Base-by-base conservation (phyloP, 2,797 vertebrate genomes). In the Dermochelys coriacea region DNA sequence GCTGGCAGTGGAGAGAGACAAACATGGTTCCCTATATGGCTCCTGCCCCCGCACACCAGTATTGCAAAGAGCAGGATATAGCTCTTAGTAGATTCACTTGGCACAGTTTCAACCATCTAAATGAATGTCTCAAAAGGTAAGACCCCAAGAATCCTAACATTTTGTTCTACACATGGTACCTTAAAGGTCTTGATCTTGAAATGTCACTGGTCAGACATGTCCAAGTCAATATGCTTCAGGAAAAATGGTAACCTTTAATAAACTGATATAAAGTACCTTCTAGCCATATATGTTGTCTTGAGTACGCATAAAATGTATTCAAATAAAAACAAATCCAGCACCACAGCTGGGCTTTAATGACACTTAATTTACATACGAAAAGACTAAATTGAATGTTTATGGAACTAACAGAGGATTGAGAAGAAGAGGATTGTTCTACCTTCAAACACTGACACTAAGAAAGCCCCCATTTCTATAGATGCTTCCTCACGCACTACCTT, bases 181-280 rank as follows among this genome's bases (percentile, higher is more conserved):
- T 91, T 91, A 89, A 93, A 96, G 94, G 93, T 85, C 97, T 91
- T 93, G 93, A 92, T 94, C 95, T 85, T 86, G 47, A 97, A 97
- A 97, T 97, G 93, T 94, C 96, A 97, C 64, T 80, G 88, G 94
- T 78, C 86, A 95, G 91, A 94, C 45, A 92, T n/a, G 93, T 95
- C 93, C 85, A 95, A 93, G 94, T 80, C 94, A 94, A 96, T 96
- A 94, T 54, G 47, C n/a, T 89, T 96, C 95, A 94, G 74, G 49
- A 61, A 91, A 89, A 91, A 86, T 15, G 77, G 50, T 95, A 97
- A 97, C 95, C 93, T 97, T 97, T 97, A 94, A 88, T 88, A 95
- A 95, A 93, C 92, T 77, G 75, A 78, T 90, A 91, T 25, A 86
- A 71, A 82, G 10, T 80, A 84, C 49, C 88, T 95, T 95, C 79